Base-by-base conservation (phyloP, 2,888 invertebrate genomes). In the Scaptomyza polygonia region DNA sequence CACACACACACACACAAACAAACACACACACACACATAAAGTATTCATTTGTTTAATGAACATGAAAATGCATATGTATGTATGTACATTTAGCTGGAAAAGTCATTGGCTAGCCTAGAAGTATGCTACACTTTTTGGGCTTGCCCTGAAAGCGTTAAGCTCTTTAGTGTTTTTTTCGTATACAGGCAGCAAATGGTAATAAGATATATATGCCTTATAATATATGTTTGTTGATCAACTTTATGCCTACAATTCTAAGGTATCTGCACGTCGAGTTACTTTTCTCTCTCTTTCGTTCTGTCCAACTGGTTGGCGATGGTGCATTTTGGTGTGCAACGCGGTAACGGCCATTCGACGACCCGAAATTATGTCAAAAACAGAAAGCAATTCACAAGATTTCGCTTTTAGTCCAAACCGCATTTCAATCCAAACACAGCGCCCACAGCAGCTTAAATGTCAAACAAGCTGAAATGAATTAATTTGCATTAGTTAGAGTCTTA, bases 31-130 rank as follows among this genome's bases (percentile, higher is more conserved):
- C 32, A 39, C 40, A 36, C 52, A 47, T 67, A 51, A 66, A 67
- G 59, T 81, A n/a, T 70, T 69, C 54, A 78, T 84, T 74, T 63
- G 66, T 61, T 69, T 63, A 61, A 79, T 67, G 72, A 67, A 72
- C 64, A 73, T 77, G 71, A 73, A 80, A 68, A 64, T 80, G 68
- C 66, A 70, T 65, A 44, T 29, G 11, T 3, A 45, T 16, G 7
- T 27, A 27, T 36, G 47, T 29, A 9, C 9, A 48, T n/a, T 12
- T 40, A 18, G 44, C 30, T 47, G 21, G 29, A 43, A 34, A 39
- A 56, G 43, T 16, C 18, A 42, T 27, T 14, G 42, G 21, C 21
- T 18, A 43, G 42, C 61, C 71, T 57, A 65, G 66, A 71, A 58
- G 34, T 51, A 48, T 53, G 47, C 52, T 54, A 11, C 36, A 29